These are phyloP conservation scores for Dinocampus coccinellae DNA, from an alignment of 2,888 invertebrate genomes.

Conservation along the genomic window DNA sequence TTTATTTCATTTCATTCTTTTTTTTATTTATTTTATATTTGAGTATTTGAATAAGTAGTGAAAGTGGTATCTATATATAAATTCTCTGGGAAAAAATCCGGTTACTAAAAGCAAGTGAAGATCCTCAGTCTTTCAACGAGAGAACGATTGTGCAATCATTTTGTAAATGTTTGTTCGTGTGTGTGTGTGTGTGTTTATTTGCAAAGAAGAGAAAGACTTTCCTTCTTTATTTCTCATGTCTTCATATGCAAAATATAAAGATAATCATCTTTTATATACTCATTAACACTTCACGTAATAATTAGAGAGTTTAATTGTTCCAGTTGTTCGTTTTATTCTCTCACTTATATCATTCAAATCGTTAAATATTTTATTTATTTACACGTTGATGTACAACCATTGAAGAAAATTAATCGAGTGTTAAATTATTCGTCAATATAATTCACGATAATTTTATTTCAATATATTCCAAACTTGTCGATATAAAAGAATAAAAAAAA, in stretches of 20 bases:
- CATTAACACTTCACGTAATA: conserved; percentile 38
- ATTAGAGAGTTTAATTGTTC: neutral
- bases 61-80: conserved; percentile 10
- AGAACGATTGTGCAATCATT: conserved; percentile 33
- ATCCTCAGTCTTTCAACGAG: conserved; percentile 15
- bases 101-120: conserved; percentile 25
- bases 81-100: conserved; percentile 11
- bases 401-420: too few species aligned
- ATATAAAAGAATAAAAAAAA: too few species aligned
- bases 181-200: neutral
- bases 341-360: neutral
- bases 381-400: too few species aligned
- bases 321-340: neutral
- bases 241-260: conserved; percentile 28
- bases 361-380: neutral
- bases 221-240: conserved; percentile 13
- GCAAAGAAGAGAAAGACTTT: conserved; percentile 41
- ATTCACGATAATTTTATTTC: too few species aligned
- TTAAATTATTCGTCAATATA: too few species aligned
- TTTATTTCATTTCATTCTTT: neutral
- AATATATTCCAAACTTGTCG: too few species aligned
- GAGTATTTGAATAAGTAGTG: neutral
- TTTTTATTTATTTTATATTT: conserved; percentile 2
- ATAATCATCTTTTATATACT: conserved; percentile 42
- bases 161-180: conserved; percentile 2